Evolutionary conservation across 2,888 invertebrate species (phyloP), one percentile per base, ranked within the genome.

Genomic region (Hanleya hanleyi): DNA sequence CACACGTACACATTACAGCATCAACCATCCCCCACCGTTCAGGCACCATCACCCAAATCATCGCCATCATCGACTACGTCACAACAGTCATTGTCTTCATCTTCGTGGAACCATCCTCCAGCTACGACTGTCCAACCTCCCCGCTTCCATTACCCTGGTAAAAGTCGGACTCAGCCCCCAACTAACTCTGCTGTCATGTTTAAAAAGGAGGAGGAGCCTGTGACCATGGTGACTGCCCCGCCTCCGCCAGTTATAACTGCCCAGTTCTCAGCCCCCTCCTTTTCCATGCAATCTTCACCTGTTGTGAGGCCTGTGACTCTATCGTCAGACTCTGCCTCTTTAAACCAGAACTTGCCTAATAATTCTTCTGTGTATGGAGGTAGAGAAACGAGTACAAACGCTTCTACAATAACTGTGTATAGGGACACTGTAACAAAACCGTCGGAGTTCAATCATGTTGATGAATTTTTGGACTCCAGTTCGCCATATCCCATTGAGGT

Each of bases 81-180:
- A 47, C 67, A 32, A 47, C 67, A 47, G 47, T 35, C 47, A 12
- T 37, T 38, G 9, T 64, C 50, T 2, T 70, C 81, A 22, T 85
- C 86, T 4, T 85, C 86, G 12, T 87, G 87, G 87, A 35, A 35
- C 3, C 64, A 15, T 29, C 78, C 85, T 0, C 83, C 84, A 22
- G 82, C 86, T 18, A 79, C 85, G 5, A 80, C 81, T 47, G 83
- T 87, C 26, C 84, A 86, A 75, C 87, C 87, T 37, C 87, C 87
- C 1, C 83, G 82, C 77, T 87, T 87, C 81, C 84, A 85, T 70
- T 87, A 87, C 78, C 87, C 87, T 9, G 86, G 86, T 62, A 82
- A 82, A 68, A 83, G 74, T 74, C 81, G 82, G 49, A 78, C 84
- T 33, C 70, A 78, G 33, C 67, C 77, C 62, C 67, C 77, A 29